Percentiles rank a stretch among this genome's conserved stretches.
phyloP scores from a whole-genome alignment of 2,888 invertebrate genomes.

The Stenodema calcarata region DNA sequence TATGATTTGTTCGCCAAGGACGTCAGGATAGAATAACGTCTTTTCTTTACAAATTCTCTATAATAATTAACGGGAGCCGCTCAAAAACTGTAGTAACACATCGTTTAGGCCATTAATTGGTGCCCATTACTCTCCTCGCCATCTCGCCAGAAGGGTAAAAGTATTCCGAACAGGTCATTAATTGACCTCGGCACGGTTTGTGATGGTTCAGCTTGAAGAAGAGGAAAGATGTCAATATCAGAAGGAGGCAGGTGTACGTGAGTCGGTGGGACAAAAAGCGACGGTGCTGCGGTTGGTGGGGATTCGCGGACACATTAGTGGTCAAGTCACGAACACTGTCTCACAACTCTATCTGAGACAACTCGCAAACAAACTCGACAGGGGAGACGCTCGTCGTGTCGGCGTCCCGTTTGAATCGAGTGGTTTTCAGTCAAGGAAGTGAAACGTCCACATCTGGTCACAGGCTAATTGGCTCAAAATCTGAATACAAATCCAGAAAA shows the following conservation, averaged over 20 bases:
- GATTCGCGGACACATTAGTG: constrained; percentile 30
- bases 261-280: constrained; percentile 25
- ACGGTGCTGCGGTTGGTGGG: not conserved
- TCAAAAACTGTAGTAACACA: constrained; percentile 15
- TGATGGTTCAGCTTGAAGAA: not conserved
- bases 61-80: not conserved
- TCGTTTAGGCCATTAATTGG: not conserved
- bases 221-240: constrained; percentile 2
- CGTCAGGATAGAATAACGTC: no score
- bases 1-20: no score
- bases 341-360: constrained; percentile 45
- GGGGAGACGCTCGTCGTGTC: constrained; percentile 10
- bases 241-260: constrained; percentile 40
- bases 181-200: not conserved
- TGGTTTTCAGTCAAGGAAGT: not conserved
- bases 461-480: constrained; percentile 29
- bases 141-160: not conserved
- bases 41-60: no score
- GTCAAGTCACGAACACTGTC: constrained; percentile 42
- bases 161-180: not conserved
- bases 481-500: not conserved
- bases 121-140: constrained; percentile 1
- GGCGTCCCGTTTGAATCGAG: constrained; percentile 22
- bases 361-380: constrained; percentile 21
- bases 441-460: constrained; percentile 7